Base-by-base conservation (phyloP, 2,113 vertebrate genomes). In the Pycnonotus jocosus region DNA sequence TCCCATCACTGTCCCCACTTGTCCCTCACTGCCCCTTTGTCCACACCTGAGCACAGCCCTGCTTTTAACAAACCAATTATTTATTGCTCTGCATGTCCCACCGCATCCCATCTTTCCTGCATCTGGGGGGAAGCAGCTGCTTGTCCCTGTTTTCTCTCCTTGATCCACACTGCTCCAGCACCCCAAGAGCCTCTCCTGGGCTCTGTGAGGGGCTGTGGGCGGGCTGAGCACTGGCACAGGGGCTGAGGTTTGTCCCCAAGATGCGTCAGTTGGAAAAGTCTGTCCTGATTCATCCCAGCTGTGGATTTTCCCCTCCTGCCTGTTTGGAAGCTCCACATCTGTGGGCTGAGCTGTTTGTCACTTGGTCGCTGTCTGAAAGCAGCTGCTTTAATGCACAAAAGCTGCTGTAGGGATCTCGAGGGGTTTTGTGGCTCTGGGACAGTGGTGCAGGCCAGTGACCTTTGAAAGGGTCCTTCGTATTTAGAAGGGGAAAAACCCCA, bases 381-480 rank as follows among this genome's bases (percentile, higher is more conserved):
- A 92, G 90, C 90, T 79, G 84, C 85, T 96, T 87, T 84, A 77
- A 90, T 66, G 74, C 89, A 94, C 79, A 86, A 96, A 95, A 95
- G 95, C 93, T 90, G 90, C 60, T 47, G 70, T 7, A 57, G 71
- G 91, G 85, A 65, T 69, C 69, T 70, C 35, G 69, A 81, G 40
- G 15, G 37, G 42, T 1, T 65, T 35, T 42, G 69, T 65, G 54
- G 68, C 79, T 73, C 40, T 14, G 42, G 74, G 82, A 78, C 71
- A 72, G 48, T 27, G 6, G 5, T 3, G 2, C 0, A 0, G 73
- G 72, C 44, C 77, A 28, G 61, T 57, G 78, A 48, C 61, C 48
- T 5, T n/a, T 54, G 61, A 65, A 57, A 85, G 57, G 45, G 25
- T 37, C 44, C 51, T 78, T 74, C 28, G 0, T 15, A 38, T 33